A percentile compares a stretch with the other conserved stretches of the same genome.
Evolutionary conservation across 2,888 invertebrate species (phyloP).

Genomic region (Drosophila demipolita): DNA sequence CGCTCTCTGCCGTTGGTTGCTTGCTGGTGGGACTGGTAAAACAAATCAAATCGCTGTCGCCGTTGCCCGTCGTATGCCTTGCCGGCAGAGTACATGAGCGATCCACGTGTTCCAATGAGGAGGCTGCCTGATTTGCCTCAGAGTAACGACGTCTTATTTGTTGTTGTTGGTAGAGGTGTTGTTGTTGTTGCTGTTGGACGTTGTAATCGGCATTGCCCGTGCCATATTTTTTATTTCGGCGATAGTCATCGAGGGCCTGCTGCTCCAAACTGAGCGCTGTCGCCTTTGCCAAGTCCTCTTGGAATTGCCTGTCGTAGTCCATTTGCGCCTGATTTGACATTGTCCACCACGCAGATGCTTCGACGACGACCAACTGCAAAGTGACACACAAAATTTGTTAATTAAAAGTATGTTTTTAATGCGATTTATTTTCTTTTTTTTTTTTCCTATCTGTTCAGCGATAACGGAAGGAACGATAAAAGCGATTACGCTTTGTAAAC

Average conservation of each 20-base stretch:
- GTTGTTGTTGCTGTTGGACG: slow-evolving; percentile 50
- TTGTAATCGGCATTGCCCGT: slow-evolving; percentile 69
- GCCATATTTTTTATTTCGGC: slow-evolving; percentile 86
- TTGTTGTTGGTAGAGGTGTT: slow-evolving; percentile 33
- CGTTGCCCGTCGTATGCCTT: slow-evolving; percentile 25
- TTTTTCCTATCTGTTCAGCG: slow-evolving; percentile 62
- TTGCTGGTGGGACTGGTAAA: slow-evolving; percentile 88
- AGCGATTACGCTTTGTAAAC: slow-evolving; percentile 64
- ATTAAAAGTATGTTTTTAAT: slow-evolving; percentile 51
- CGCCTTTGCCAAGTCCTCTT: slow-evolving; percentile 94
- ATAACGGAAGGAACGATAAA: slow-evolving; percentile 67
- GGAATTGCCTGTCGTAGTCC: slow-evolving; percentile 93
- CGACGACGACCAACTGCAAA: slow-evolving; percentile 44
- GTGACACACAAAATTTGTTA: slow-evolving; percentile 6
- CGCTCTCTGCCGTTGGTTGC: slow-evolving; percentile 78
- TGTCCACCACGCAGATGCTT: slow-evolving; percentile 45
- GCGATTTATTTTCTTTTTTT: slow-evolving; percentile 27
- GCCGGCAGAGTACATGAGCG: slow-evolving; percentile 78
- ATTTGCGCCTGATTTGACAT: slow-evolving; percentile 84
- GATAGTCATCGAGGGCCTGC: slow-evolving; percentile 92
- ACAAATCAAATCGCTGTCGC: slow-evolving; percentile 89
- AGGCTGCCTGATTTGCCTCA: slow-evolving; percentile 55
- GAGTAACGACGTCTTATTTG: slow-evolving; percentile 75
- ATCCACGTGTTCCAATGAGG: slow-evolving; percentile 38
- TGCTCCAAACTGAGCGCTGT: slow-evolving; percentile 95